These are phyloP conservation scores for Cephonodes hylas DNA, from an alignment of 2,888 invertebrate species.

Conservation along the genomic window DNA sequence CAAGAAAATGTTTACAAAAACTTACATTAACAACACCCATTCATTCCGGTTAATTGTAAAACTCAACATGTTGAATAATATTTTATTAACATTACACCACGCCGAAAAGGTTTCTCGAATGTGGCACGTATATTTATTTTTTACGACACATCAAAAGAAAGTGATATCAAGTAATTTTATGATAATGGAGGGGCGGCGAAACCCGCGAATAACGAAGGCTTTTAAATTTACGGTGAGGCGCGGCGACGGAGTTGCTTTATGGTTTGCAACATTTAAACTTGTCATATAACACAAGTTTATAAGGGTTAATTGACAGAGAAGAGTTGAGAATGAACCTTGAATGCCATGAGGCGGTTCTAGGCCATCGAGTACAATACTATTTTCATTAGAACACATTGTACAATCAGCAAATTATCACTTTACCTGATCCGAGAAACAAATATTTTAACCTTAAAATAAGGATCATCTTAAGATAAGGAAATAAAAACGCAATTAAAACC, in stretches of 20 bases:
- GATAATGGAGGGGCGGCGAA: constrained; percentile 71
- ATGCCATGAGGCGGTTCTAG: background rate
- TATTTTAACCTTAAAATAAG: too few species aligned
- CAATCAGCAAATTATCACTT: too few species aligned
- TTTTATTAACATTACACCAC: constrained; percentile 32
- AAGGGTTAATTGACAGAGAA: constrained; percentile 14
- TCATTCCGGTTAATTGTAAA: too few species aligned
- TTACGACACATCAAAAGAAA: constrained; percentile 78
- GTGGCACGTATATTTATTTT: constrained; percentile 63
- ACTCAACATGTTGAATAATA: constrained; percentile 21
- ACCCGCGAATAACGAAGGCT: constrained; percentile 65
- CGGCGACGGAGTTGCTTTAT: constrained; percentile 68
- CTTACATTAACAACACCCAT: too few species aligned
- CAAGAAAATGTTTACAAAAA: too few species aligned
- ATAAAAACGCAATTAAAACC: too few species aligned
- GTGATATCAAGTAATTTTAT: constrained; percentile 77
- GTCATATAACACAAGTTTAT: too few species aligned
- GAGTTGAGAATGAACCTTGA: background rate
- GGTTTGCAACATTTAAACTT: constrained; percentile 61
- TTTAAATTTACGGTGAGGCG: constrained; percentile 73
- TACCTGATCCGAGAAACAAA: too few species aligned
- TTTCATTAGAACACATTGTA: too few species aligned
- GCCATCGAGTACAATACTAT: too few species aligned
- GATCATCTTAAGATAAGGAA: too few species aligned
- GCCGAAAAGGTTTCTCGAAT: constrained; percentile 35